Base-by-base conservation (phyloP, 2,113 vertebrate genomes). In the Peromyscus maniculatus region DNA sequence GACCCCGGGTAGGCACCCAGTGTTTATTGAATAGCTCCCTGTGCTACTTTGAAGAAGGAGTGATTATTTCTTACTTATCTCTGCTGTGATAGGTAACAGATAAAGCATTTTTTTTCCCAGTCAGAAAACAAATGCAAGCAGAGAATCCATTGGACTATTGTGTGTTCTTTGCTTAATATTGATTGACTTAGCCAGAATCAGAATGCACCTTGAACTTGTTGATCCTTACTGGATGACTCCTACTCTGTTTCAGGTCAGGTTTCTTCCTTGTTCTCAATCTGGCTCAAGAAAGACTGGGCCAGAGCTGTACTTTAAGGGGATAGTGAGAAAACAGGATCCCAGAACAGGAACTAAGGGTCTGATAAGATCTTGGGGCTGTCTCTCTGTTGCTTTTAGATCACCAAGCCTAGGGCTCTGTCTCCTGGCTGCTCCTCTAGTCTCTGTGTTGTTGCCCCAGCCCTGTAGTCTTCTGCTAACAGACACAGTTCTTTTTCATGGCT, bases 101-200 rank as follows among this genome's bases (percentile, higher is more conserved):
- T 33, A 31, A 64, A 64, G 26, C 24, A 10, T 64, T 24, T 12
- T 82, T 55, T 22, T 59, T 21, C 55, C 67, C 26, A 59, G 59
- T 55, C 43, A 71, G 77, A 72, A 55, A 92, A 92, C 79, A 79
- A 67, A 8, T 5, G 13, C 5, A 10, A 43, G 57, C 80, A 43
- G 33, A 52, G 71, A 55, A 26, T 66, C 72, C 19, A 33, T 77
- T 19, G 31, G 33, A 33, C 57, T 16, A 0, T 11, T 75, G 8
- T 67, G 0, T 75, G 12, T 74, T 83, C 62, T 87, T 46, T 39
- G 17, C 84, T 77, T 43, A 26, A 8, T 31, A 12, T n/a, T 3
- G 43, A 31, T 11, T 6, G 26, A 31, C 49, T n/a, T 66, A 17
- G 1, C 39, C 0, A 0, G 9, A 21, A 13, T 16, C 7, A 21